These are phyloP conservation scores for Agrypnia vestita DNA, from an alignment of 1,140 invertebrate species.

Conservation along the genomic window DNA sequence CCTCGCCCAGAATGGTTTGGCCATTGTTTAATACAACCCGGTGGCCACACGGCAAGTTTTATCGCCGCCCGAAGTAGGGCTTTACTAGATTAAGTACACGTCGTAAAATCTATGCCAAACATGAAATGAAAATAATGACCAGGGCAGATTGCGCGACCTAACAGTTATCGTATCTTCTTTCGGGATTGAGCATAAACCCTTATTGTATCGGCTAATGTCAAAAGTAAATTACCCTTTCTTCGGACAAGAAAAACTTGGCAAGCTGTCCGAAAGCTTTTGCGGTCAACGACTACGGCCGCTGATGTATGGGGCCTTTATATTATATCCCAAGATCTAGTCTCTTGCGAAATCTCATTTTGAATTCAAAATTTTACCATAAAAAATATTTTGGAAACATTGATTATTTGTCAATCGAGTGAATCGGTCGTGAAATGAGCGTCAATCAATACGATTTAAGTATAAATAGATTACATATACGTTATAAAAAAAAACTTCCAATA, in stretches of 20 bases:
- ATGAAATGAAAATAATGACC: constrained; percentile 18
- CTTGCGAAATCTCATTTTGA: too few relatives aligned
- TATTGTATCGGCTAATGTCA: constrained; percentile 40
- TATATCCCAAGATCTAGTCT: background rate
- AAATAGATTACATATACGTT: too few relatives aligned
- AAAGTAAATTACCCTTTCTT: constrained; percentile 38
- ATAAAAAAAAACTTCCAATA: too few relatives aligned
- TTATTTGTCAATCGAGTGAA: too few relatives aligned
- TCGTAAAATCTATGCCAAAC: constrained; percentile 11
- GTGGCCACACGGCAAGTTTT: too few relatives aligned
- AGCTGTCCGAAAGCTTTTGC: constrained; percentile 34
- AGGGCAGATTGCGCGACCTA: background rate
- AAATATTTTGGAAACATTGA: too few relatives aligned
- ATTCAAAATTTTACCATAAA: too few relatives aligned
- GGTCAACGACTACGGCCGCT: constrained; percentile 21
- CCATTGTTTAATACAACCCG: too few relatives aligned
- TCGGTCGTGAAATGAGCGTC: too few relatives aligned
- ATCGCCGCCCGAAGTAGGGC: background rate
- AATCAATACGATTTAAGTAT: too few relatives aligned
- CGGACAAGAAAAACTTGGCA: constrained; percentile 43
- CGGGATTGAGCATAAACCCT: constrained; percentile 34
- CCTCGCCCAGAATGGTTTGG: too few relatives aligned
- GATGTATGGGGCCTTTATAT: constrained; percentile 17
- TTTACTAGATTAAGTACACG: constrained; percentile 16
- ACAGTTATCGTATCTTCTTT: constrained; percentile 16